These are phyloP conservation scores for Ophiothrix spiculata DNA, from an alignment of 35 echinoderm and acorn worm species.

Conservation along the genomic window DNA sequence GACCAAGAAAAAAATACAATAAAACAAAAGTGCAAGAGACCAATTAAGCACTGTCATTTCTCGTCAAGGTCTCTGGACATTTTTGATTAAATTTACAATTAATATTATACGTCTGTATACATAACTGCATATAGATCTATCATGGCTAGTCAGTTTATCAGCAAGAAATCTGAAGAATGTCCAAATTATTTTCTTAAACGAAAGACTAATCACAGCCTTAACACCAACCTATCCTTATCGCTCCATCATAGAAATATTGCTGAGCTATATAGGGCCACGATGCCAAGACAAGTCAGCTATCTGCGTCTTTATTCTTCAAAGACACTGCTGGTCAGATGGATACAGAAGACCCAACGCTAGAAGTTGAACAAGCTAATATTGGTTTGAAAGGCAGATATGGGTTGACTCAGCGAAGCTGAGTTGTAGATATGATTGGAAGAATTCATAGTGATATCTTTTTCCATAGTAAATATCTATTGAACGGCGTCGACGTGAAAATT, in stretches of 20 bases:
- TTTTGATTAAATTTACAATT: no score
- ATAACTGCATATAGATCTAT: no score
- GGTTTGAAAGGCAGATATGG: conserved; percentile 34
- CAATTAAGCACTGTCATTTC: neutral
- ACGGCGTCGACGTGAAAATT: conserved; percentile 42
- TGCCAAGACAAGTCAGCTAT: neutral
- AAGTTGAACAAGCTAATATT: conserved; percentile 5
- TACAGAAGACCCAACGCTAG: conserved; percentile 14
- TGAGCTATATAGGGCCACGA: no score
- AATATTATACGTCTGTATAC: no score
- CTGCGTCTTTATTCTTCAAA: conserved; percentile 8
- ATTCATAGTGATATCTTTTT: conserved; percentile 84
- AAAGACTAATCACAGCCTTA: conserved; percentile 16
- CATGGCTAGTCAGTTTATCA: conserved; percentile 22
- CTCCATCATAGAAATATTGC: conserved; percentile 19
- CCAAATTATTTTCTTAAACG: conserved; percentile 55
- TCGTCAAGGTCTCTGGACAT: conserved; percentile 12
- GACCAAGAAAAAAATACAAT: neutral
- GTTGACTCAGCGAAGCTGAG: conserved; percentile 23
- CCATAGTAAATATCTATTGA: conserved; percentile 45
- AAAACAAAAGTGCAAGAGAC: neutral
- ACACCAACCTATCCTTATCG: conserved; percentile 54
- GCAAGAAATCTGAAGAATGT: conserved; percentile 47
- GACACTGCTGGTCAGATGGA: conserved; percentile 38
- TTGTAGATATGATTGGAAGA: conserved; percentile 62